phyloP scores from a whole-genome alignment of 2,797 vertebrate species.

The Sphenopsis melanotis region DNA sequence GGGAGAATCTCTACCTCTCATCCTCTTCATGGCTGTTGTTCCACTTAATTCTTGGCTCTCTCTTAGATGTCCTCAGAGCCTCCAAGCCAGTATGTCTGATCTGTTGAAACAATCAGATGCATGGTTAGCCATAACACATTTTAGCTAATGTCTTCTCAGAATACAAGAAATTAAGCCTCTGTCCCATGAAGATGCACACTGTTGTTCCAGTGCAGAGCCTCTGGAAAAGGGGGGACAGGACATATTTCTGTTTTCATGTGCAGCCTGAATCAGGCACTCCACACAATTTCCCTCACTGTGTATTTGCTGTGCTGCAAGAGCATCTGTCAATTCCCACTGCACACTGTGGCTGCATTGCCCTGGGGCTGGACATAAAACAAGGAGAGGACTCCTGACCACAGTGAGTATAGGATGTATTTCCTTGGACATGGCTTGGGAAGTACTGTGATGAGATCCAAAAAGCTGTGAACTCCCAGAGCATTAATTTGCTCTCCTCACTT shows the following conservation, averaged over 20 bases:
- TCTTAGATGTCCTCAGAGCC: neutral
- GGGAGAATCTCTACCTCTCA: neutral
- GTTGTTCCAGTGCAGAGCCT: neutral
- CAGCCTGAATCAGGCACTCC: neutral
- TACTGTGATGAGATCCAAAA: neutral
- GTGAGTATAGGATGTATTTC: fast-evolving
- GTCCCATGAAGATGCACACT: neutral
- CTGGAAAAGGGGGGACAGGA: neutral
- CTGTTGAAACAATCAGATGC: neutral
- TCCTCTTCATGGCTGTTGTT: neutral
- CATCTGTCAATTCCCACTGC: neutral
- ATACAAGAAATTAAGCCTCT: neutral
- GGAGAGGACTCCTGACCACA: neutral
- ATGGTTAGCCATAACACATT: neutral
- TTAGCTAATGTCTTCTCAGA: neutral
- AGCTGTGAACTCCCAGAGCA: neutral
- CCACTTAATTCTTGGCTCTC: neutral
- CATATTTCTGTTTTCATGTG: neutral
- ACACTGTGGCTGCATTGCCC: fast-evolving
- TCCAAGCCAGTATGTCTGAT: neutral
- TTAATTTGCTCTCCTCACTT: neutral
- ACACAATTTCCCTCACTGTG: too few species aligned
- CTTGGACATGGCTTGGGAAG: neutral
- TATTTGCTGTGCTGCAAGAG: neutral
- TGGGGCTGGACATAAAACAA: neutral